These are phyloP conservation scores for Philopotamus ludificatus DNA, from an alignment of 1,140 invertebrate species.

Conservation along the genomic window DNA sequence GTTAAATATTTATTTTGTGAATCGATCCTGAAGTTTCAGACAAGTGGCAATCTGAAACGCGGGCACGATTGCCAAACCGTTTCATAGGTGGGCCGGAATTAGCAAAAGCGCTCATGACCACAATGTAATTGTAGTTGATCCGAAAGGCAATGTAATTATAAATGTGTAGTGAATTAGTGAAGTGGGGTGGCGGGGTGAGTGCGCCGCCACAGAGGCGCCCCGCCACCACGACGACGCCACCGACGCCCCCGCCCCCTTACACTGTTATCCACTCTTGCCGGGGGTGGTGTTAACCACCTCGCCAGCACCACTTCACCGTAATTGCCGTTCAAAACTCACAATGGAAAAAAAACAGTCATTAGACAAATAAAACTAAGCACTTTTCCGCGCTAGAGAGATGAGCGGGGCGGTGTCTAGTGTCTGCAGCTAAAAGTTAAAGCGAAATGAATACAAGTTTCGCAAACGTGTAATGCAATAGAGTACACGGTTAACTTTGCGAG, in stretches of 20 bases:
- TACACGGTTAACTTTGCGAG: no score
- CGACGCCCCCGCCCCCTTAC: neutral
- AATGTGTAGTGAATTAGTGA: constrained; percentile 20
- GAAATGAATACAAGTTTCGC: no score
- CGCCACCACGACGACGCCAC: neutral
- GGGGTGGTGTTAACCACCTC: neutral
- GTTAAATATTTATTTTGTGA: no score
- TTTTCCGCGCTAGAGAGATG: no score
- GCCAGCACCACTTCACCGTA: constrained; percentile 13
- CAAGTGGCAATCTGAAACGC: no score
- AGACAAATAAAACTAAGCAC: constrained; percentile 5
- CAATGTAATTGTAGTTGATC: constrained; percentile 1
- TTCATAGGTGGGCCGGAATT: neutral
- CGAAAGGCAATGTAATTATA: constrained; percentile 2
- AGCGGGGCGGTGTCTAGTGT: no score
- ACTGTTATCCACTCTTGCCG: constrained; percentile 28
- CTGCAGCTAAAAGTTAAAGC: no score
- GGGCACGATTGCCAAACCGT: no score
- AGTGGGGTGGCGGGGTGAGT: constrained; percentile 11
- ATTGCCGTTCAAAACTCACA: constrained; percentile 23
- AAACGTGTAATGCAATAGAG: no score
- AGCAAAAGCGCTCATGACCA: neutral
- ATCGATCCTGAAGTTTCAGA: no score
- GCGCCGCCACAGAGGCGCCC: constrained; percentile 11
- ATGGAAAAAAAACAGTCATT: constrained; percentile 10